Conservation (phyloP, 37 sponge, comb jelly and placozoan species). For the Beroe forskalii region DNA sequence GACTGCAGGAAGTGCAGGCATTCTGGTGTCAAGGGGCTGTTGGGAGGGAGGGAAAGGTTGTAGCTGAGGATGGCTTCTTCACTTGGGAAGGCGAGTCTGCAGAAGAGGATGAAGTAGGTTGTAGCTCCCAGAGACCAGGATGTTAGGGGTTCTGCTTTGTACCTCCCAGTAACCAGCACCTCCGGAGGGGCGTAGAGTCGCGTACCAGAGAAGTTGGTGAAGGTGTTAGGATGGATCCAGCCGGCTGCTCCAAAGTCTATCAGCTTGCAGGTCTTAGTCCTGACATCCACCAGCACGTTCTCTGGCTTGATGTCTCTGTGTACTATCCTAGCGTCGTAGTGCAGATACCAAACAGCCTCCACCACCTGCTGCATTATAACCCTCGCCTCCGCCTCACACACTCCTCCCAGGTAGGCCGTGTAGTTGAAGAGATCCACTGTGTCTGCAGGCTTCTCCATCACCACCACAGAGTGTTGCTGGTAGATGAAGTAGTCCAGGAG, state of each 20-base stretch:
- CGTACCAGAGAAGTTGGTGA: conserved; percentile 48
- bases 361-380: neutral
- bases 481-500: conserved; percentile 58
- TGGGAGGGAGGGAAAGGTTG: neutral
- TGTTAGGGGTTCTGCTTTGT: conserved; percentile 53
- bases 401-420: conserved; percentile 63
- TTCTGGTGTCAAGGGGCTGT: neutral
- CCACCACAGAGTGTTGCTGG: conserved; percentile 7
- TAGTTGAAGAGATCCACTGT: conserved; percentile 61
- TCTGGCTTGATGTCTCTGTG: conserved; percentile 59
- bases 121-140: conserved; percentile 57
- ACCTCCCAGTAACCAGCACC: neutral
- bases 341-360: conserved; percentile 12
- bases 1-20: conserved; percentile 7
- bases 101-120: conserved; percentile 40
- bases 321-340: conserved; percentile 34
- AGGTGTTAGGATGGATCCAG: conserved; percentile 34
- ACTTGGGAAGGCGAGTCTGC: conserved; percentile 28
- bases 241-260: conserved; percentile 58
- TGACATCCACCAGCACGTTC: conserved; percentile 56
- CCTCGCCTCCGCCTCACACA: neutral
- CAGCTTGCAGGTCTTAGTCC: conserved; percentile 26
- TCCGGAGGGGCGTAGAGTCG: conserved; percentile 61
- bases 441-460: conserved; percentile 50
- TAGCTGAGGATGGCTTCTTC: conserved; percentile 4